phyloP scores from a whole-genome alignment of 2,113 vertebrate species.

The Astatoreochromis straeleni region DNA sequence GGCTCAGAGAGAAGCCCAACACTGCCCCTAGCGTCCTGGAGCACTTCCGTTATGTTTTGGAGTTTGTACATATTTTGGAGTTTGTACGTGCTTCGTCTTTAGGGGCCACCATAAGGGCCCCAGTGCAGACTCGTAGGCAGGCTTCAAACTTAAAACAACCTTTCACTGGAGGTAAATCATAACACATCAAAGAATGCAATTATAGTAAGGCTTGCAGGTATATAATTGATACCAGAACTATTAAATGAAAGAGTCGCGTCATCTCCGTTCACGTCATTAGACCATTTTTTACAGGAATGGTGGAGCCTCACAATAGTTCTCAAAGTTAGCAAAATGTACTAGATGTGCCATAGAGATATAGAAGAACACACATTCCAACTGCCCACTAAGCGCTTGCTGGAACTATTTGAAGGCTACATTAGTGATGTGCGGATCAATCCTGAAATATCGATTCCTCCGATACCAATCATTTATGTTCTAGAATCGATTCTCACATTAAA shows the following conservation, averaged over 20 bases:
- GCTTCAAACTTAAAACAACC: accelerated
- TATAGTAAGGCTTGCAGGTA: not conserved
- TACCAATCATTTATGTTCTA: too few species aligned
- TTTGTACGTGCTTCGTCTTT: not conserved
- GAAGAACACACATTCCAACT: not conserved
- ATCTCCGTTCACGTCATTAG: not conserved
- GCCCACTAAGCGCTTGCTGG: not conserved
- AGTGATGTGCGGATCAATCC: too few species aligned
- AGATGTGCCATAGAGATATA: not conserved
- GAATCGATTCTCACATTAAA: too few species aligned
- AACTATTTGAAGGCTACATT: not conserved
- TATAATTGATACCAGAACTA: not conserved
- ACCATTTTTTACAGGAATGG: not conserved
- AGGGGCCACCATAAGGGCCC: not conserved
- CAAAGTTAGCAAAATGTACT: not conserved
- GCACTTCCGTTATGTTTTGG: not conserved
- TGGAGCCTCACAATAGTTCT: not conserved
- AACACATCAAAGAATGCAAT: not conserved
- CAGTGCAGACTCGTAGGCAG: not conserved
- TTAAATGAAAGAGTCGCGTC: accelerated
- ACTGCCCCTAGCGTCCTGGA: not conserved
- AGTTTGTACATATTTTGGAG: not conserved
- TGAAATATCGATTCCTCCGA: too few species aligned
- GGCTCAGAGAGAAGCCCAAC: not conserved
- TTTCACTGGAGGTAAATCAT: not conserved